Evolutionary conservation across 2,797 vertebrate genomes (phyloP).

Genomic region (Phoeniculus purpureus): DNA sequence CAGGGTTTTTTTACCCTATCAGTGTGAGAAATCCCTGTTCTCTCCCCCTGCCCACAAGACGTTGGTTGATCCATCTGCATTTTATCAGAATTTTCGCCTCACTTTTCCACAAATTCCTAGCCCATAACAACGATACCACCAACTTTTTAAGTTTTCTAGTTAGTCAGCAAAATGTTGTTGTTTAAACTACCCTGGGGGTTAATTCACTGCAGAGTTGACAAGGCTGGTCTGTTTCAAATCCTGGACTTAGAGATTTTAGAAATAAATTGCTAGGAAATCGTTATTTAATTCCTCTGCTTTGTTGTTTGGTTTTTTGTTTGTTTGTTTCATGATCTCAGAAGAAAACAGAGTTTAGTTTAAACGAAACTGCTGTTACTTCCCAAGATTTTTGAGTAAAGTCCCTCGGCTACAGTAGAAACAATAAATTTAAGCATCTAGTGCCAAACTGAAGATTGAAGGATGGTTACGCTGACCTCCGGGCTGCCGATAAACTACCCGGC

Average conservation of each 20-base stretch:
- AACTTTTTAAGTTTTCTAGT: background rate
- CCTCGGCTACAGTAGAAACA: slow-evolving; percentile 17
- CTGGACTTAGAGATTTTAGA: background rate
- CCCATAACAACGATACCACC: background rate
- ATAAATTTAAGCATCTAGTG: background rate
- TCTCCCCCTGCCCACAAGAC: background rate
- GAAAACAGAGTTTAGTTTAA: slow-evolving; percentile 39
- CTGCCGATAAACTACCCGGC: background rate
- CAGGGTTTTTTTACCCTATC: background rate
- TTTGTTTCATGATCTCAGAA: slow-evolving; percentile 4
- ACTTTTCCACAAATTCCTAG: background rate
- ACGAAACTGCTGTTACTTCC: slow-evolving; percentile 21
- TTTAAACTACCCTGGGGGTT: background rate
- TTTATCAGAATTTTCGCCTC: background rate
- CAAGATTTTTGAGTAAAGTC: background rate
- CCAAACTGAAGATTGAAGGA: background rate
- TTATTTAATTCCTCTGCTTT: slow-evolving; percentile 27
- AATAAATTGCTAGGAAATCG: slow-evolving; percentile 17
- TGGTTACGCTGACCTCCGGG: background rate
- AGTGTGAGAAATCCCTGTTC: background rate
- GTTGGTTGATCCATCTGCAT: background rate
- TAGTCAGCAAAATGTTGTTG: background rate
- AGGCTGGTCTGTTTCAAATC: background rate
- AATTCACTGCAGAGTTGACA: background rate
- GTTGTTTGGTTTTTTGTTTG: background rate